A percentile compares a stretch with the other conserved stretches of the same genome.
phyloP scores from a whole-genome alignment of 2,113 vertebrate species.

The Atherinomorus stipes region DNA sequence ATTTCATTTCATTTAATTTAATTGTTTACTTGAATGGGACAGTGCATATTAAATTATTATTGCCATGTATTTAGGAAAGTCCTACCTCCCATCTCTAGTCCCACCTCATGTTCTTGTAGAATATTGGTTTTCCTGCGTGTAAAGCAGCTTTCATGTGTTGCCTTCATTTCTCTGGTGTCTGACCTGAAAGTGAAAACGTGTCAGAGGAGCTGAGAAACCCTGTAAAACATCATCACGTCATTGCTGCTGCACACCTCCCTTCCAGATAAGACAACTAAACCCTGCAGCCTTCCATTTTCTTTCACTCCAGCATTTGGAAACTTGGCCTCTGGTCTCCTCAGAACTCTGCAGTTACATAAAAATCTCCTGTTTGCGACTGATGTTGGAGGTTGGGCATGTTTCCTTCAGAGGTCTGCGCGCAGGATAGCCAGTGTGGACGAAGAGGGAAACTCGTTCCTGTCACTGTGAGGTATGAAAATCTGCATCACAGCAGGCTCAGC shows the following conservation, averaged over 20 bases:
- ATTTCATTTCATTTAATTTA: no score
- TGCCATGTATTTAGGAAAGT: no score
- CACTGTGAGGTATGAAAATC: not conserved
- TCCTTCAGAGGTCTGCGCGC: slow-evolving; percentile 4
- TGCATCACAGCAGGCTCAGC: not conserved
- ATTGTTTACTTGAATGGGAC: no score
- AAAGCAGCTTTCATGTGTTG: no score
- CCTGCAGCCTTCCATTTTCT: slow-evolving; percentile 12
- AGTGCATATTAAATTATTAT: no score
- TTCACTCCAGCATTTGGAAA: not conserved
- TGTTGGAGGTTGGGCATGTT: slow-evolving; percentile 13
- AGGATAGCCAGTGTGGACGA: not conserved
- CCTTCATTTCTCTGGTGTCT: not conserved
- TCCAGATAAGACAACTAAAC: slow-evolving; percentile 33
- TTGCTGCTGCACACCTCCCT: slow-evolving; percentile 7
- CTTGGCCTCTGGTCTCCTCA: no score
- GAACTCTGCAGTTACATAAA: slow-evolving; percentile 52
- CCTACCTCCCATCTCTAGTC: no score
- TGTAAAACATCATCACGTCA: slow-evolving; percentile 20
- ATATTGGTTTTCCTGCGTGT: no score
- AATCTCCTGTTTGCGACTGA: slow-evolving; percentile 20
- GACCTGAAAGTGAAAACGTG: no score
- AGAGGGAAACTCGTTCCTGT: slow-evolving; percentile 1
- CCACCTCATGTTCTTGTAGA: no score
- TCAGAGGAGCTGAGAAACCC: slow-evolving; percentile 38